Conservation (phyloP, 1,140 invertebrate species). For the Tetramorium alpestre region DNA sequence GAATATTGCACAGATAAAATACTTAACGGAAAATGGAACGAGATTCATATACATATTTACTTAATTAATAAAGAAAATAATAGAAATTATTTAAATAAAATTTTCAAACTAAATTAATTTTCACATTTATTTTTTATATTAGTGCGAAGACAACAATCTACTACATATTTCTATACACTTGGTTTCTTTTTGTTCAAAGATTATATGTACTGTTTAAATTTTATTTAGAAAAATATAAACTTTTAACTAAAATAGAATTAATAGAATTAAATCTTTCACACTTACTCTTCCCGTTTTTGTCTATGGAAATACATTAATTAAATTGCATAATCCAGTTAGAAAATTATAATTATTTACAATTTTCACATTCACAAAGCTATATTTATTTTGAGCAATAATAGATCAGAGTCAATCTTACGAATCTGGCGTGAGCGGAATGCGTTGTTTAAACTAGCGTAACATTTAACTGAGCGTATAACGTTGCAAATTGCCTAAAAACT, state of each 20-base stretch:
- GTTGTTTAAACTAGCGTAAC: neutral
- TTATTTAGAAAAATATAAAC: neutral
- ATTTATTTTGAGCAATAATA: neutral
- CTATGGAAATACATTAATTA: neutral
- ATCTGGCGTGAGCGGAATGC: neutral
- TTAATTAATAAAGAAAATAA: neutral
- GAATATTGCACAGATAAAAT: neutral
- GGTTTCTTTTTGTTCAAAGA: neutral
- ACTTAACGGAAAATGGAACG: neutral
- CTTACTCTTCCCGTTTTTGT: neutral
- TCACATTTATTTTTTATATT: neutral
- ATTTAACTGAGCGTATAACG: neutral
- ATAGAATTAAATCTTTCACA: neutral
- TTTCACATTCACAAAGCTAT: neutral
- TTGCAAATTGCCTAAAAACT: slow-evolving; percentile 31
- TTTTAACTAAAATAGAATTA: neutral
- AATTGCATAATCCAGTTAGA: neutral
- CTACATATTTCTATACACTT: neutral
- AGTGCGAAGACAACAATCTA: neutral
- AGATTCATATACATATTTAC: neutral
- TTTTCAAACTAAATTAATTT: neutral
- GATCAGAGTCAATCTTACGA: neutral
- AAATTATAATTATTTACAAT: neutral
- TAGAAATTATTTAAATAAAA: neutral
- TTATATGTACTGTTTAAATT: neutral